Percentiles rank a stretch among this genome's conserved stretches.
Conservation (phyloP, 2,113 vertebrate genomes). For the Prinia subflava region DNA sequence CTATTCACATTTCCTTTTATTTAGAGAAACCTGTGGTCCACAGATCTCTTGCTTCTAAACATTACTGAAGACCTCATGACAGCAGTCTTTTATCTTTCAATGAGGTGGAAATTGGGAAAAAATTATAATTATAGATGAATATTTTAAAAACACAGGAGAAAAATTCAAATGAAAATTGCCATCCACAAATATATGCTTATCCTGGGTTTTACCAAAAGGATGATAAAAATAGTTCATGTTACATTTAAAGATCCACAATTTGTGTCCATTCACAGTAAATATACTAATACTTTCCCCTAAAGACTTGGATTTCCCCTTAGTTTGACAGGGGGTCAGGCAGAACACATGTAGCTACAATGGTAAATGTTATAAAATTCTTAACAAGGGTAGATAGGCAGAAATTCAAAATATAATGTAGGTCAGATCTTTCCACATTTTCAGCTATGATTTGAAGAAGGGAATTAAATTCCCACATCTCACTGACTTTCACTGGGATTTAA, state of each 20-base stretch:
- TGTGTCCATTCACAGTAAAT: not conserved
- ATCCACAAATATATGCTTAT: not conserved
- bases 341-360: not conserved
- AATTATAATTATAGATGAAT: not conserved
- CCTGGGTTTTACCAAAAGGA: not conserved
- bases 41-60: not conserved
- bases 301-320: not conserved
- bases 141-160: not conserved
- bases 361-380: not conserved
- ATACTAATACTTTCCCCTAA: not conserved
- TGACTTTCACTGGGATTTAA: slow-evolving; percentile 1
- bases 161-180: not conserved
- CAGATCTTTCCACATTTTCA: not conserved
- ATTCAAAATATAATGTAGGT: not conserved
- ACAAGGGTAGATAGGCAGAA: not conserved
- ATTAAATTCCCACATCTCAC: slow-evolving; percentile 13
- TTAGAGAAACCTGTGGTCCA: not conserved
- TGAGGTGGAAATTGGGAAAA: not conserved
- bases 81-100: not conserved
- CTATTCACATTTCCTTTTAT: not conserved
- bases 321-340: not conserved
- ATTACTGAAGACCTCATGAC: not conserved
- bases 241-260: not conserved
- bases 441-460: not conserved
- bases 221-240: not conserved